Evolutionary conservation across 2,888 invertebrate species (phyloP), one percentile per base, ranked within the genome.

Genomic region (Anoncus sp.): DNA sequence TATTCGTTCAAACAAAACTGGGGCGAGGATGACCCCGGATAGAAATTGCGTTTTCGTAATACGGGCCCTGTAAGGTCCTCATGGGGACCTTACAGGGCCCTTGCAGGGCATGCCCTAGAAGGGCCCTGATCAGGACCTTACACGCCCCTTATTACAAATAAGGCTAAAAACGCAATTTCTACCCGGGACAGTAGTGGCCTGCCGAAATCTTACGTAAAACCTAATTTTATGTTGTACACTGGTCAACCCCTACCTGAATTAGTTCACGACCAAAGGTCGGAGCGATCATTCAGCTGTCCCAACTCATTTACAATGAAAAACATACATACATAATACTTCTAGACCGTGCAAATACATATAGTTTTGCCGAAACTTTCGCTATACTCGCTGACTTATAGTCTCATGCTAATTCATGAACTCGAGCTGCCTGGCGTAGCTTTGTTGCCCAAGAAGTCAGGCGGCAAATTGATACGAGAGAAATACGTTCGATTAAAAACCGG

Each of bases 401-500:
- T 35, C 16, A 24, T 7, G 31, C n/a, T 40, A 12, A 57, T 12
- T 62, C 9, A 24, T 43, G 18, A 12, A 18, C 12, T 1, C n/a
- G 7, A 10, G 10, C 18, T 62, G 62, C 43, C 27, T 43, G n/a
- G n/a, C 31, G 31, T 31, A 7, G 7, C 7, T 31, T 31, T 31
- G 31, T 60, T 16, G 45, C 16, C n/a, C 18, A 16, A n/a, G 24
- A 18, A 9, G 45, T 18, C n/a, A 22, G 18, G 20, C 24, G 35
- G 47, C 22, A 14, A 27, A 51, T 9, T n/a, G 27, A 31, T n/a
- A 20, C 9, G 20, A 14, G n/a, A 14, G n/a, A 35, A 45, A 22
- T 24, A 51, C 47, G 74, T 60, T 66, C 67, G 71, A 75, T 75
- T 75, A 71, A 74, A 62, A 75, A 72, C 60, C 75, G 49, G 55